Conservation (phyloP, 1,140 invertebrate genomes). For the Pemphigus obesinymphae region DNA sequence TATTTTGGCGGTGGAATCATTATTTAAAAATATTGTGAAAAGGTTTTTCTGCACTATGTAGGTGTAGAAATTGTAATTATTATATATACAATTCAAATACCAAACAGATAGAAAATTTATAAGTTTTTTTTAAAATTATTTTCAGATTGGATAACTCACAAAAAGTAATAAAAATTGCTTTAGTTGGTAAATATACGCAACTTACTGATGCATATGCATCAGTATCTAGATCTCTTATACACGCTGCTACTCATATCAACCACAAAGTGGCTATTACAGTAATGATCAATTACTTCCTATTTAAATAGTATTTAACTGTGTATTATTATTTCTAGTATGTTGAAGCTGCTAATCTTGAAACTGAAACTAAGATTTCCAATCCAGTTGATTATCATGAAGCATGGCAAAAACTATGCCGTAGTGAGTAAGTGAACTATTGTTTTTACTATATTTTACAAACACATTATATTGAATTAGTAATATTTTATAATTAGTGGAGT, state of each 20-base stretch:
- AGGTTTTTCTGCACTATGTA: too few relatives aligned
- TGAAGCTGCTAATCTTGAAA: conserved; percentile 85
- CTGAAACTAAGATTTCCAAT: conserved; percentile 63
- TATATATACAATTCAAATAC: not conserved
- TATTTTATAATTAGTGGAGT: conserved; percentile 66
- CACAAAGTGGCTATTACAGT: conserved; percentile 77
- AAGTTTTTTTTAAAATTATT: conserved; percentile 27
- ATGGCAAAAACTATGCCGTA: conserved; percentile 85
- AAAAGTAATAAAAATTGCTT: conserved; percentile 80
- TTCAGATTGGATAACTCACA: conserved; percentile 68
- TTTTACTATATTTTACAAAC: not conserved
- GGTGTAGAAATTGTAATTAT: too few relatives aligned
- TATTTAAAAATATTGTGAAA: too few relatives aligned
- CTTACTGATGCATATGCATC: conserved; percentile 95
- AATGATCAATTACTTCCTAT: conserved; percentile 43
- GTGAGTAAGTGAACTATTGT: conserved; percentile 66
- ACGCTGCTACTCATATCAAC: conserved; percentile 78
- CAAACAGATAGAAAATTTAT: not conserved
- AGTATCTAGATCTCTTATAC: conserved; percentile 89
- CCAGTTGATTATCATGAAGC: conserved; percentile 87
- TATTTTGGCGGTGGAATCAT: too few relatives aligned
- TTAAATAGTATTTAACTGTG: not conserved
- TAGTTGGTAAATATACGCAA: conserved; percentile 99
- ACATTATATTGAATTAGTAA: not conserved
- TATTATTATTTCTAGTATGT: conserved; percentile 63